These are phyloP conservation scores for Catajapyx aquilonaris DNA, from an alignment of 1,140 invertebrate genomes.

Conservation along the genomic window DNA sequence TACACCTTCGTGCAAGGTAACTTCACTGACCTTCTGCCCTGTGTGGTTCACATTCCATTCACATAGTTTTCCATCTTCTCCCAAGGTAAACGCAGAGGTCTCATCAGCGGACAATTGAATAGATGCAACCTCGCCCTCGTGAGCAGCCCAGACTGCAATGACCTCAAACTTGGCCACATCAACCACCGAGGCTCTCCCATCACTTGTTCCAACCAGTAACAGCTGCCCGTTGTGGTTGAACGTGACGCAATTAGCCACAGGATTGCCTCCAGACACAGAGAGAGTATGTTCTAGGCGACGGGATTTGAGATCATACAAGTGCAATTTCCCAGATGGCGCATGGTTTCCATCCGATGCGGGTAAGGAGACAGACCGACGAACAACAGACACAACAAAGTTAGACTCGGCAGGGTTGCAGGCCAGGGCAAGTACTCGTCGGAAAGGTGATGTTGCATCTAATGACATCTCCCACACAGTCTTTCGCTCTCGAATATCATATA, in stretches of 20 bases:
- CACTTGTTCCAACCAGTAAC: slow-evolving; percentile 33
- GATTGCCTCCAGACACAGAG: slow-evolving; percentile 18
- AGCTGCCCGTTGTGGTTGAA: slow-evolving; percentile 47
- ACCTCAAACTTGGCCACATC: slow-evolving; percentile 32
- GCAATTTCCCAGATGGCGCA: slow-evolving; percentile 23
- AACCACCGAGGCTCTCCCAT: slow-evolving; percentile 35
- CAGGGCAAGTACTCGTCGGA: slow-evolving; percentile 27
- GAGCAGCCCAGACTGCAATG: slow-evolving; percentile 29
- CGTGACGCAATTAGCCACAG: slow-evolving; percentile 28
- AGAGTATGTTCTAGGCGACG: slow-evolving; percentile 9
- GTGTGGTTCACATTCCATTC: slow-evolving; percentile 28
- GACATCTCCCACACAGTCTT: slow-evolving; percentile 36
- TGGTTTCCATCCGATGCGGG: slow-evolving; percentile 13
- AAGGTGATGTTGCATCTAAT: slow-evolving; percentile 12
- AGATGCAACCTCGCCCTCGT: slow-evolving; percentile 28
- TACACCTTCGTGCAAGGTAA: slow-evolving; percentile 17
- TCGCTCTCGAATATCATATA: slow-evolving; percentile 40
- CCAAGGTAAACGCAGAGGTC: slow-evolving; percentile 32
- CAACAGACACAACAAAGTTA: slow-evolving; percentile 35
- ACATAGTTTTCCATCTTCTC: slow-evolving; percentile 28
- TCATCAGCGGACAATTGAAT: slow-evolving; percentile 32
- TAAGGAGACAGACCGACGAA: slow-evolving; percentile 14
- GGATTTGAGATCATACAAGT: slow-evolving; percentile 34
- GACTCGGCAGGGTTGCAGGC: slow-evolving; percentile 32
- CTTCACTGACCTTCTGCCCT: slow-evolving; percentile 25